A percentile compares a stretch with the other conserved stretches of the same genome.
Conservation (phyloP, 2,113 vertebrate genomes). For the Percopsis transmontana region DNA sequence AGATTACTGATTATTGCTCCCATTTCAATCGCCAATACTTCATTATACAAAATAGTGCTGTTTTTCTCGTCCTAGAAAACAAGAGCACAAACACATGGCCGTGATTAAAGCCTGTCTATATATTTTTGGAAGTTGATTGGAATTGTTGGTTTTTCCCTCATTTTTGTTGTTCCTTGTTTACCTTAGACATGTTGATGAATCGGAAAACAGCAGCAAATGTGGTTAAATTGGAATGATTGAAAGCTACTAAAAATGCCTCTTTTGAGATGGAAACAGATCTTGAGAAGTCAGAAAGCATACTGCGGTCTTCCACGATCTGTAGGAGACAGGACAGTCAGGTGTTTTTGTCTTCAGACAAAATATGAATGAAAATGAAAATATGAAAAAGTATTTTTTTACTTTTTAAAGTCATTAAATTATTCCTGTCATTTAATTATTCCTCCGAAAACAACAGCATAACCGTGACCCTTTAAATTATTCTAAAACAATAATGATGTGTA, state of each 20-base stretch:
- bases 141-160: not conserved
- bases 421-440: too few species aligned
- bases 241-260: constrained; percentile 50
- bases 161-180: constrained; percentile 19
- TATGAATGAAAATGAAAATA: not conserved
- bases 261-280: constrained; percentile 46
- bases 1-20: constrained; percentile 56
- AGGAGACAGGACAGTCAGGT: constrained; percentile 19
- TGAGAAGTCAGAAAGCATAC: rapidly evolving
- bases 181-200: constrained; percentile 53
- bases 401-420: too few species aligned
- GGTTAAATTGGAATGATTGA: rapidly evolving
- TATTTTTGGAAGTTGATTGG: not conserved
- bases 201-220: constrained; percentile 48
- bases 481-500: too few species aligned
- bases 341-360: not conserved
- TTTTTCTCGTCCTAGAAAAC: constrained; percentile 55
- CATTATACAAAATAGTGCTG: constrained; percentile 46
- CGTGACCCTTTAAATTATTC: not conserved
- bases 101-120: not conserved
- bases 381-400: not conserved
- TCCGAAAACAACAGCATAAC: too few species aligned
- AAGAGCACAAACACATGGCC: not conserved
- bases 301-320: constrained; percentile 33
- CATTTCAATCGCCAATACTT: constrained; percentile 70